Evolutionary conservation across 64 coral and sea anemone species (phyloP), one percentile per base, ranked within the genome.

Genomic region (Stichodactyla helianthus): DNA sequence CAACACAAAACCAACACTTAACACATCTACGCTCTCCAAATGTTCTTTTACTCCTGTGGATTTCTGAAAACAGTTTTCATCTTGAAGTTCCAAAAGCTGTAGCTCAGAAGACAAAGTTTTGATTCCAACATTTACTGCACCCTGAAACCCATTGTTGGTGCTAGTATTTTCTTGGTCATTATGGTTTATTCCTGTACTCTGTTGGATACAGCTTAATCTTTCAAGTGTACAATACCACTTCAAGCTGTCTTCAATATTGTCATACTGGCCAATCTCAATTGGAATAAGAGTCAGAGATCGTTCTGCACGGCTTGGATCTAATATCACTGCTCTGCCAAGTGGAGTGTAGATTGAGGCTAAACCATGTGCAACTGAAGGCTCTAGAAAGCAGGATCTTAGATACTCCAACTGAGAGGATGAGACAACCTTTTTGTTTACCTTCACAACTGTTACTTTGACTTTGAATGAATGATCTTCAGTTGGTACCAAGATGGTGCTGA

Each of bases 171-270:
- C 60, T 54, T 65, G 76, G 77, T 80, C 55, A 55, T 64, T 28
- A 23, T 62, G 53, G 64, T 67, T 67, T 63, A 51, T 57, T 62
- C 81, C 59, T 63, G 26, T 56, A 14, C 53, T 50, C 10, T 61
- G n/a, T 16, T 77, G 19, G 11, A 64, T 67, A 27, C 85, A 92
- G 65, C 90, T 54, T 20, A 95, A 27, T 57, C 91, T 86, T 76
- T 95, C 94, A 14, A 95, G 60, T 10, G 90, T 89, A 25, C 87
- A 89, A 76, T 86, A 92, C 50, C 84, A 85, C 58, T 88, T 86
- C 51, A 92, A 53, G 67, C 79, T 13, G 0, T 88, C 61, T 20
- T 88, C 78, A 79, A 86, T 63, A 28, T 81, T 8, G 2, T 95
- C 90, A 79, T 95, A 92, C 16, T 89, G 28, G 6, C 94, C 90